phyloP scores from a whole-genome alignment of 2,797 vertebrate genomes.

The Antrozous pallidus region DNA sequence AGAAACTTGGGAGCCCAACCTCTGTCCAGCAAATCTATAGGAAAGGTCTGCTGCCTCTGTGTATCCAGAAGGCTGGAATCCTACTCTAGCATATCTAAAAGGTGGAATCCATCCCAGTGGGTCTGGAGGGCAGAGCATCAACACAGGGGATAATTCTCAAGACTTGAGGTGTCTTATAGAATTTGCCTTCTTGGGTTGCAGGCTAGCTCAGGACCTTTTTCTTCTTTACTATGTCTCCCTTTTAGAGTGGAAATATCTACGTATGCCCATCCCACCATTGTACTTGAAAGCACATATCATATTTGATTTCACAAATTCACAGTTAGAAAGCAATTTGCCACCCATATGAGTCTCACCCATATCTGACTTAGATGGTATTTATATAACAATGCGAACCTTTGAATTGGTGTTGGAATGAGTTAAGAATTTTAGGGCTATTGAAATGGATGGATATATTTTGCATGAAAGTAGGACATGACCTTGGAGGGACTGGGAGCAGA shows the following conservation, averaged over 20 bases:
- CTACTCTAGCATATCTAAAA: not conserved
- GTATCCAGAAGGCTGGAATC: not conserved
- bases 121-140: not conserved
- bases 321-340: not conserved
- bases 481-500: not conserved
- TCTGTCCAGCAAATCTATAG: not conserved
- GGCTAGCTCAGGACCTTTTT: not conserved
- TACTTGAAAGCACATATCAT: not conserved
- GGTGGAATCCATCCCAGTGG: not conserved
- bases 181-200: not conserved
- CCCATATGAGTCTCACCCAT: not conserved
- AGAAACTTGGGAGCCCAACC: not conserved
- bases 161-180: not conserved
- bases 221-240: not conserved
- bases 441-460: not conserved
- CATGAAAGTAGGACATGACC: not conserved
- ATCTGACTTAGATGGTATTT: not conserved
- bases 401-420: not conserved
- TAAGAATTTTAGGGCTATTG: not conserved
- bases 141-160: not conserved
- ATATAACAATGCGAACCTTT: not conserved
- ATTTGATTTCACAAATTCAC: not conserved
- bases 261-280: not conserved
- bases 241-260: not conserved
- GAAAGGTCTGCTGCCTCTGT: not conserved